Evolutionary conservation across 2,113 vertebrate species (phyloP).

Genomic region (Pseudopipra pipra): DNA sequence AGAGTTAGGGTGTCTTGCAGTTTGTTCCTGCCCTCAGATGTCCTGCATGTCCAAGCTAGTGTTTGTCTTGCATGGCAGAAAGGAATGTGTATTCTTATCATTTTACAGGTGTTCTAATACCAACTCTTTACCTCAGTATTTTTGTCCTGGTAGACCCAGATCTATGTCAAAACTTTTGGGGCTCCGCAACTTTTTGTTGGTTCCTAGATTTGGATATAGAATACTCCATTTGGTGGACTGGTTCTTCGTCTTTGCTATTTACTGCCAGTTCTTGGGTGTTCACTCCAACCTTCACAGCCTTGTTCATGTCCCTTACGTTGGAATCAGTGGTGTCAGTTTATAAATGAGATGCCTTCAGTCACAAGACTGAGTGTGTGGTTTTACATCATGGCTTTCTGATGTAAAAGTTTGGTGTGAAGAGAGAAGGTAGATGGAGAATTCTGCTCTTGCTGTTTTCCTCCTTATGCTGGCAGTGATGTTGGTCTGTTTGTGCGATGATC

Average conservation of each 20-base stretch:
- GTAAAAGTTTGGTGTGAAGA: background rate
- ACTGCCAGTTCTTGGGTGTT: background rate
- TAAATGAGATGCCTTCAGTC: background rate
- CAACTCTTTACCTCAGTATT: background rate
- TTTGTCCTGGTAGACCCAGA: background rate
- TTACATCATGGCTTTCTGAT: background rate
- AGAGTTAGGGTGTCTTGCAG: background rate
- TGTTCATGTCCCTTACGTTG: background rate
- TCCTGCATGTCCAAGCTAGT: fast-evolving
- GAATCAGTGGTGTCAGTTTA: background rate
- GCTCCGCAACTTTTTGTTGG: background rate
- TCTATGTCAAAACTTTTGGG: background rate
- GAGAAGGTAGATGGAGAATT: background rate
- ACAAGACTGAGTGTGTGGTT: background rate
- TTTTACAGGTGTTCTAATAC: background rate
- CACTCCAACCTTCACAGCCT: background rate
- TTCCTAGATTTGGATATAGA: background rate
- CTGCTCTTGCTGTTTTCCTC: background rate
- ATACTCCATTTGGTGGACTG: background rate
- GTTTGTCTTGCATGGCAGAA: background rate
- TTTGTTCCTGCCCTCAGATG: background rate
- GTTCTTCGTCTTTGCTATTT: background rate
- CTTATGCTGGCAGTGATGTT: background rate
- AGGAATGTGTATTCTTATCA: background rate
- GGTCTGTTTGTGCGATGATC: background rate